Evolutionary conservation across 2,113 vertebrate species (phyloP), one percentile per base, ranked within the genome.

Genomic region (Desmodus rotundus): DNA sequence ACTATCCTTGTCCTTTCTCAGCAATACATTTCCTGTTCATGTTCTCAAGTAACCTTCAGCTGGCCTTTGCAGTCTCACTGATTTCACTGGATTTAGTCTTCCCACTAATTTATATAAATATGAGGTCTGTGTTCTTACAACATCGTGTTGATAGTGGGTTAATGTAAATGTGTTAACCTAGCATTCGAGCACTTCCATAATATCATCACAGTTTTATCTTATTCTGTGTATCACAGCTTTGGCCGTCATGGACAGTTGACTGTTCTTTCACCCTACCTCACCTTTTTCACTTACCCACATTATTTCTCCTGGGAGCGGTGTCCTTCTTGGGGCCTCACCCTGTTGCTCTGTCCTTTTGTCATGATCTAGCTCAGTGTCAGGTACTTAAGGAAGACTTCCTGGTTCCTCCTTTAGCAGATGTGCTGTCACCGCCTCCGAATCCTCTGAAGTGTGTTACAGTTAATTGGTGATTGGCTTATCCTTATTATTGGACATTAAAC

Each of bases 1-100:
- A 24, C 17, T 24, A 1, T 65, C 3, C 36, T 58, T 36, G 16
- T 93, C n/a, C 24, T 38, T 74, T 87, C n/a, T 76, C 54, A 54
- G 56, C 16, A 67, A 54, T 36, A 20, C 43, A 54, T 4, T 36
- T 81, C 38, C 61, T 87, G 43, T 74, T 5, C 2, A 0, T 67
- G n/a, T 90, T 94, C 89, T 94, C 31, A 47, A 47, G 83, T 47
- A 73, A 56, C 26, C 24, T 1, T 45, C 28, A 73, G 38, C 61
- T 43, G 50, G 17, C 22, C 56, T 72, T 54, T 78, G 15, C 20
- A 56, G 19, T 52, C 9, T 83, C 7, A 50, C 7, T 77, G 56
- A 43, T 52, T 28, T 78, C 43, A 16, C 38, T 94, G 65, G 20
- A 24, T 70, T 90, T 50, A 19, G 28, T 28, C 22, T 86, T 93